These are phyloP conservation scores for Mormyrops boulengeri DNA, from an alignment of 2,797 vertebrate genomes.

Conservation along the genomic window DNA sequence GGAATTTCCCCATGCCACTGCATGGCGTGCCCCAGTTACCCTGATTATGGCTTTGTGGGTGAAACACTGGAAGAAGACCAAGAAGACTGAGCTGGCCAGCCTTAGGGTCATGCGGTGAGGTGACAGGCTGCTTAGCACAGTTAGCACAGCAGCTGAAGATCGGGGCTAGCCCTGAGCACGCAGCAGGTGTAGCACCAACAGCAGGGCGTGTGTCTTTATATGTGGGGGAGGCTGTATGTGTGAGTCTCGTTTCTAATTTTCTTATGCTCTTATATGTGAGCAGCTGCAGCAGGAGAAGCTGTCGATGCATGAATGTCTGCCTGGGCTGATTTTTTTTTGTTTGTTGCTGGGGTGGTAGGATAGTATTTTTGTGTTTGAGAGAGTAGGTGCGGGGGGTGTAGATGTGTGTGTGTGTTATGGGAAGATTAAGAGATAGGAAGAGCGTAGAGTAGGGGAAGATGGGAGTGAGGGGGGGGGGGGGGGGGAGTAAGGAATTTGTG, in stretches of 20 bases:
- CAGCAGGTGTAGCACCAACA: not conserved
- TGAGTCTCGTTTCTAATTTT: not conserved
- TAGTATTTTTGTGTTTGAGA: not conserved
- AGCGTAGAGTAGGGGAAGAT: too few species aligned
- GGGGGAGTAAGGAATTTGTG: too few species aligned
- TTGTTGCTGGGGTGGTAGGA: not conserved
- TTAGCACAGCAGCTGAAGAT: not conserved
- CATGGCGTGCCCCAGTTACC: conserved; percentile 7
- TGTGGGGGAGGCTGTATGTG: not conserved
- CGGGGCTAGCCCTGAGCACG: too few species aligned
- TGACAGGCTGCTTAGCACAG: conserved; percentile 8
- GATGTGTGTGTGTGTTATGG: not conserved
- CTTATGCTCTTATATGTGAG: not conserved
- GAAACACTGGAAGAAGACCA: not conserved
- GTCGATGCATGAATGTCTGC: not conserved
- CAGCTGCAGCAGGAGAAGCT: not conserved
- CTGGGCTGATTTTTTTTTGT: not conserved
- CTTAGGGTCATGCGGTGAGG: not conserved
- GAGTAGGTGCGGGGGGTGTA: not conserved
- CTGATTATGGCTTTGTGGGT: conserved; percentile 18
- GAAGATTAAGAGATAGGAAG: too few species aligned
- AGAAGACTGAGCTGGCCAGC: not conserved
- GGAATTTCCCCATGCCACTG: not conserved
- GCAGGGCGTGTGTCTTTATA: not conserved
- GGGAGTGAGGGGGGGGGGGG: too few species aligned